Base-by-base conservation (phyloP, 2,113 vertebrate species). In the Burhinus oedicnemus region DNA sequence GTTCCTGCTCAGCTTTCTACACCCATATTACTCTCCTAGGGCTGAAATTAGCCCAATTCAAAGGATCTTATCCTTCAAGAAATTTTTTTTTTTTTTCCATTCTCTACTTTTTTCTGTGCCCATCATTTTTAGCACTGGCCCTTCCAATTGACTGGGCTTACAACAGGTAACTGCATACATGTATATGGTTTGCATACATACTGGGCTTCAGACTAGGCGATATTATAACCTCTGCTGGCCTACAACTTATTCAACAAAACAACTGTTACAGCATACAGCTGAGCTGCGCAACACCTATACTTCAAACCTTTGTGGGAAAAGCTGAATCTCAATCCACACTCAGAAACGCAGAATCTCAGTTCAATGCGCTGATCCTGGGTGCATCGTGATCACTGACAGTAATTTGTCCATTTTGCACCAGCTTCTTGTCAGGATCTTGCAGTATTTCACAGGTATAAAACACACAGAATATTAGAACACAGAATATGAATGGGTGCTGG, bases 281-380 rank as follows among this genome's bases (percentile, higher is more conserved):
- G 7, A 38, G 38, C 62, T 38, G 36, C 26, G 61, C 32, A 51
- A 25, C 4, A 5, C 9, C 57, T 42, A 3, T 19, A 15, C 40
- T 40, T 55, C 66, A 42, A 36, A 68, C 9, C 30, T 52, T 25
- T 32, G 47, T n/a, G 68, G 61, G 40, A 45, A 58, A 77, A 57
- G 7, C 57, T 23, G 49, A 51, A 42, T 20, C 68, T 57, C 68
- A 40, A 4, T 38, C 55, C 38, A 38, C 65, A 32, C 29, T 29
- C 45, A 25, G 45, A 34, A 64, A 74, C 61, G 9, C 40, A 66
- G 23, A n/a, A 32, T n/a, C 40, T 40, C 78, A 20, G 29, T 26
- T 19, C 7, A 8, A 45, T 8, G 49, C 29, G 32, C 18, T 11
- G 23, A 27, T 36, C 9, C 38, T 11, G 17, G 1, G 0, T 11